These are phyloP conservation scores for Machimus atricapillus DNA, from an alignment of 2,888 invertebrate genomes.

Conservation along the genomic window DNA sequence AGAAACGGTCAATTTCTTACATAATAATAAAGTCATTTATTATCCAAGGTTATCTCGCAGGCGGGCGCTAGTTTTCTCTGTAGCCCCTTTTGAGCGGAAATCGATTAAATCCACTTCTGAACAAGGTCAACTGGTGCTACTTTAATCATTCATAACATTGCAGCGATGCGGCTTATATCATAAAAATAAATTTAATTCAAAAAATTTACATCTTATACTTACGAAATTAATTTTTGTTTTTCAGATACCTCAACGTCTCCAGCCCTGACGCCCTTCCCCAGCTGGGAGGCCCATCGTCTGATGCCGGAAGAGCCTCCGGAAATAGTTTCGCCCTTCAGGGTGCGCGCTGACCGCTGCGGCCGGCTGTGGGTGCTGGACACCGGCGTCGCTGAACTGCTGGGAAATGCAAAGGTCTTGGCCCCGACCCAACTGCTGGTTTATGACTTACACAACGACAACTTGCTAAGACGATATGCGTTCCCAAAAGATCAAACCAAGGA, in stretches of 20 bases:
- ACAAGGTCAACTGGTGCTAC: neutral
- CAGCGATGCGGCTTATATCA: neutral
- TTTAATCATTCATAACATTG: neutral
- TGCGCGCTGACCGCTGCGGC: conserved; percentile 77
- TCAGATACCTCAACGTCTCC: conserved; percentile 74
- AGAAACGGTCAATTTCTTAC: neutral
- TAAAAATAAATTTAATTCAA: neutral
- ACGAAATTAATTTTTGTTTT: conserved; percentile 52
- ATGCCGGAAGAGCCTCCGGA: conserved; percentile 67
- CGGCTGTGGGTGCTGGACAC: conserved; percentile 82
- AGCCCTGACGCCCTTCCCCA: conserved; percentile 77
- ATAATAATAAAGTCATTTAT: neutral
- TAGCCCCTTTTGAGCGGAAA: neutral
- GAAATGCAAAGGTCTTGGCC: conserved; percentile 63
- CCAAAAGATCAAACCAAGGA: conserved; percentile 71
- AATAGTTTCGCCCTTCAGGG: conserved; percentile 76
- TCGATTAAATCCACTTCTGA: neutral
- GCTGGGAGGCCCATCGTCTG: conserved; percentile 78
- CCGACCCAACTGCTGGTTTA: conserved; percentile 74
- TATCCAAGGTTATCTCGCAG: neutral
- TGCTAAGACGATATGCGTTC: conserved; percentile 72
- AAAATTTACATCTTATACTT: neutral
- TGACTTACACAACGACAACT: conserved; percentile 73
- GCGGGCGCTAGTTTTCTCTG: neutral
- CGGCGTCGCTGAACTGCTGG: conserved; percentile 70